A percentile compares a stretch with the other conserved stretches of the same genome.
These are phyloP conservation scores for Drosophila ananassae DNA, from an alignment of 1,140 invertebrate genomes.

Conservation along the genomic window DNA sequence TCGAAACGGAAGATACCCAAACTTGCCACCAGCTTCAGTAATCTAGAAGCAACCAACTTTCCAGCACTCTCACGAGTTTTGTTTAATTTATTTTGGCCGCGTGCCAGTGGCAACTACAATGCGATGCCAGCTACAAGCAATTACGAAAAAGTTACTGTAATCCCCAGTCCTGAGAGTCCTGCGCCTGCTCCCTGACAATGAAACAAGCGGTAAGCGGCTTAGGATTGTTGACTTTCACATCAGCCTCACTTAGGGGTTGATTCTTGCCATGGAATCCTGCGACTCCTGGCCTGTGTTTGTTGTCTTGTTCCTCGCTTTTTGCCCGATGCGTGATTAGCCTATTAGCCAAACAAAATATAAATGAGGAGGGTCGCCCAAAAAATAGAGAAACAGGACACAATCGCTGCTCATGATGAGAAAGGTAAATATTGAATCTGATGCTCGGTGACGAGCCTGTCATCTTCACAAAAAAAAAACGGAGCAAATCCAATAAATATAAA, in stretches of 20 bases:
- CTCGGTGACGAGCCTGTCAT: conserved; percentile 44
- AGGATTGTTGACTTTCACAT: conserved; percentile 81
- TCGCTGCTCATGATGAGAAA: conserved; percentile 70
- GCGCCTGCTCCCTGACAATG: conserved; percentile 67
- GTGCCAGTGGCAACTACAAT: conserved; percentile 52
- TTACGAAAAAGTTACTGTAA: conserved; percentile 80
- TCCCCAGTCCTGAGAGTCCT: conserved; percentile 46
- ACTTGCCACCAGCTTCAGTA: neutral
- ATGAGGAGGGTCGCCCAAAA: conserved; percentile 9
- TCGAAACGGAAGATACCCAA: neutral
- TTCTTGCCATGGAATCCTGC: conserved; percentile 24
- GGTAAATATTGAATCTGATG: conserved; percentile 75
- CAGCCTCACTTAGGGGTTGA: conserved; percentile 73
- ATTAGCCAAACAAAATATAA: conserved; percentile 71
- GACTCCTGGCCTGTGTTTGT: conserved; percentile 36
- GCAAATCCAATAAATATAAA: conserved; percentile 59
- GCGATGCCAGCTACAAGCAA: conserved; percentile 65
- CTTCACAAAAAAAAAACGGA: conserved; percentile 15
- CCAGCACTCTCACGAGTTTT: conserved; percentile 64
- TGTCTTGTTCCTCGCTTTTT: conserved; percentile 66
- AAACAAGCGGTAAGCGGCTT: conserved; percentile 79
- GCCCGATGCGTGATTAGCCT: conserved; percentile 79
- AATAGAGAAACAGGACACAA: conserved; percentile 25
- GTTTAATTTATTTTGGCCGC: conserved; percentile 81
- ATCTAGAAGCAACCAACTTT: conserved; percentile 7